Conservation (phyloP, 2,113 vertebrate genomes). For the Pedionomus torquatus region DNA sequence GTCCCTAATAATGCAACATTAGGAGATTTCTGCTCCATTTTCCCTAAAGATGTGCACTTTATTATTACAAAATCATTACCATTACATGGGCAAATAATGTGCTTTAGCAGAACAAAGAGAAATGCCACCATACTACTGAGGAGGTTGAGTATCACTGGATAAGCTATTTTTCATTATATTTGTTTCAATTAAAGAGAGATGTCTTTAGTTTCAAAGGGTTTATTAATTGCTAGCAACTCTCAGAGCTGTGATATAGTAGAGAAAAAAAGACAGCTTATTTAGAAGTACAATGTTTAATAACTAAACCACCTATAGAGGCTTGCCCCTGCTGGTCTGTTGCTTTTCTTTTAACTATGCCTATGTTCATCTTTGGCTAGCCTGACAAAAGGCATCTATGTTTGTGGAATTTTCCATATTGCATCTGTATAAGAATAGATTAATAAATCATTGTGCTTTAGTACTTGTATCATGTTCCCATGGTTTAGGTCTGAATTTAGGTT, state of each 20-base stretch:
- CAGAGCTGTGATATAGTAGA: neutral
- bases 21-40: neutral
- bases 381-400: neutral
- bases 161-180: neutral
- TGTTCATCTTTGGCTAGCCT: neutral
- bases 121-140: neutral
- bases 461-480: neutral
- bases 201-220: neutral
- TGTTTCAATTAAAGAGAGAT: neutral
- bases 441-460: neutral
- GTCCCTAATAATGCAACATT: neutral
- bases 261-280: neutral
- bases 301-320: neutral
- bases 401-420: neutral
- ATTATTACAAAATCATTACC: neutral
- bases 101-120: neutral
- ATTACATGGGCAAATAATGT: neutral
- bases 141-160: neutral
- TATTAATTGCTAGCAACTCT: neutral
- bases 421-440: neutral
- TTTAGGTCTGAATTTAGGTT: neutral
- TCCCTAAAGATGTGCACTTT: neutral
- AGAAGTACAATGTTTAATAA: neutral
- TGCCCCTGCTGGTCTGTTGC: neutral
- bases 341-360: neutral